A percentile compares a stretch with the other conserved stretches of the same genome.
These are phyloP conservation scores for Rhinoptilus africanus DNA, from an alignment of 2,113 vertebrate genomes.

Conservation along the genomic window DNA sequence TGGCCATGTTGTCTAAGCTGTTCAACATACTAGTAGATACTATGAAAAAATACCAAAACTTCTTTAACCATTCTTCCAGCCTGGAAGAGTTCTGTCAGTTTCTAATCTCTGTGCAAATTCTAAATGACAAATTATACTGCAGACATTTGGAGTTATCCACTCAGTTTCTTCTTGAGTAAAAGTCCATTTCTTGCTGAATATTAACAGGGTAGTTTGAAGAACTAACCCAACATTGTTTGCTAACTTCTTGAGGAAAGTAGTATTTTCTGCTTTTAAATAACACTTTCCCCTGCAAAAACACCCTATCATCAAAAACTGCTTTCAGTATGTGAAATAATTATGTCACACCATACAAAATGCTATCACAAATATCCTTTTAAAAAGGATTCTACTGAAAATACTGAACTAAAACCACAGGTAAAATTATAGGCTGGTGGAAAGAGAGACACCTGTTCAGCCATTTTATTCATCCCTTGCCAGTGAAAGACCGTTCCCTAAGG, in stretches of 20 bases:
- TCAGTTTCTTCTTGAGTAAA: not conserved
- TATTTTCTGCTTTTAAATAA: not conserved
- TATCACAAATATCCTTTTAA: not conserved
- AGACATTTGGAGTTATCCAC: not conserved
- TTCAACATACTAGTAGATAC: not conserved
- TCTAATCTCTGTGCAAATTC: not conserved
- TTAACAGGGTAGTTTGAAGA: not conserved
- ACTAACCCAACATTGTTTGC: not conserved
- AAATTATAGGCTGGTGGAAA: not conserved
- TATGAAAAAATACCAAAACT: rapidly evolving
- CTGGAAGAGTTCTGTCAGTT: not conserved
- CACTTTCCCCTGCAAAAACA: not conserved
- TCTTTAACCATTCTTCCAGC: not conserved
- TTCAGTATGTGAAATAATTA: not conserved
- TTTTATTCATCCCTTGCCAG: not conserved
- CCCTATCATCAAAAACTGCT: not conserved
- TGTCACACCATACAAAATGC: not conserved
- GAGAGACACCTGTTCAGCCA: not conserved
- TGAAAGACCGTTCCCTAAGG: not conserved
- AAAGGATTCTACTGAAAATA: not conserved
- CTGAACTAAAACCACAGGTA: not conserved
- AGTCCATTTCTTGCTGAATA: not conserved
- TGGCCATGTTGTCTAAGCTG: not conserved
- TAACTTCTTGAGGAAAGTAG: not conserved
- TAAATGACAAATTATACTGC: not conserved